A percentile compares a stretch with the other conserved stretches of the same genome.
Conservation (phyloP, 2,797 vertebrate species). For the Bryconaethiops microstoma region DNA sequence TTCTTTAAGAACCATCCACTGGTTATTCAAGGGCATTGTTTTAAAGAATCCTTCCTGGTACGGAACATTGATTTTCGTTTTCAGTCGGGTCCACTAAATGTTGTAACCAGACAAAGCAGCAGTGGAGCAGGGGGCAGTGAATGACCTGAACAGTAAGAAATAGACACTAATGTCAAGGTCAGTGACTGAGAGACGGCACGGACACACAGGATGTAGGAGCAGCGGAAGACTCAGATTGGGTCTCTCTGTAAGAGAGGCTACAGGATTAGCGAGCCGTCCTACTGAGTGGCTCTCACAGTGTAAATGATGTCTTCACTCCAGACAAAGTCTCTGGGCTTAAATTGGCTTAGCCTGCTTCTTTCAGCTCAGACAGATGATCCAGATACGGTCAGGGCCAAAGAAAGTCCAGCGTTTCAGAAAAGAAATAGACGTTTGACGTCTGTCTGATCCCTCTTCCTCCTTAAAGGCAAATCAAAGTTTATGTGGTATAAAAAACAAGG, state of each 20-base stretch:
- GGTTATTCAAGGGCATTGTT: too few relatives aligned
- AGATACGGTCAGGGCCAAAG: not conserved
- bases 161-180: not conserved
- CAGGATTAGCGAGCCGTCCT: not conserved
- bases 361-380: constrained; percentile 22
- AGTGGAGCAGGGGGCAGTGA: not conserved
- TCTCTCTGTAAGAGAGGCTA: not conserved
- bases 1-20: too few relatives aligned
- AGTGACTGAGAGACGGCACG: not conserved
- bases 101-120: not conserved
- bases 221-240: not conserved
- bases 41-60: not conserved
- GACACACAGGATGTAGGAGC: not conserved
- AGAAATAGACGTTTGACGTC: not conserved
- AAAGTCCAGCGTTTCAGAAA: not conserved
- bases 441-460: not conserved
- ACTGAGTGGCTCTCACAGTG: constrained; percentile 2
- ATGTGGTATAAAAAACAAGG: not conserved
- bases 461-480: not conserved
- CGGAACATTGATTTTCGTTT: not conserved
- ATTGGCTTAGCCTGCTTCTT: constrained; percentile 32
- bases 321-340: constrained; percentile 15
- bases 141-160: not conserved
- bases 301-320: not conserved
- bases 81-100: not conserved